A percentile compares a stretch with the other conserved stretches of the same genome.
Evolutionary conservation across 1,140 invertebrate genomes (phyloP).

Genomic region (Drosophila bifasciata): DNA sequence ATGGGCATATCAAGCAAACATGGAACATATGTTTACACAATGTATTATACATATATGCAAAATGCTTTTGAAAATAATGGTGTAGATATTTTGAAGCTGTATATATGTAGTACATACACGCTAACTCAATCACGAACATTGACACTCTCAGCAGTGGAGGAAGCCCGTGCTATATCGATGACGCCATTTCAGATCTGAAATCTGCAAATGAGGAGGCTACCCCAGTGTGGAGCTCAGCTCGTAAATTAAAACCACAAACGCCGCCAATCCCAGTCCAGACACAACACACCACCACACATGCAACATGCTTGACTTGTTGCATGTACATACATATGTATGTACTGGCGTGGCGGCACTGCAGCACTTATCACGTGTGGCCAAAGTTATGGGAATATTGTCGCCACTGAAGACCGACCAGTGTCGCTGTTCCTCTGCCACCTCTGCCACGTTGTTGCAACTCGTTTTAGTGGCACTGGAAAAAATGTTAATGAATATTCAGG

Average conservation of each 20-base stretch:
- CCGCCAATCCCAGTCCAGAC: neutral
- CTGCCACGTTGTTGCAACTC: neutral
- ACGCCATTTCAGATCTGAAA: neutral
- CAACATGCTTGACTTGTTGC: constrained; percentile 31
- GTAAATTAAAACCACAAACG: constrained; percentile 35
- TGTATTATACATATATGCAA: neutral
- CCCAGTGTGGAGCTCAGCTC: neutral
- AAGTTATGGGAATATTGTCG: constrained; percentile 22
- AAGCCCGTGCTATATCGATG: neutral
- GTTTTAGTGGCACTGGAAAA: constrained; percentile 27
- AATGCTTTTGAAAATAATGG: no score
- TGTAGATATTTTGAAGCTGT: no score
- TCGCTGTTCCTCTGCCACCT: neutral
- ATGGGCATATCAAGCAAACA: no score
- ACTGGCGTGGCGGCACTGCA: no score
- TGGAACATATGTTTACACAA: no score
- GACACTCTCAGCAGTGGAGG: no score
- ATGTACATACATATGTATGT: no score
- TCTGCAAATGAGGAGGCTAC: constrained; percentile 12
- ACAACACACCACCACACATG: constrained; percentile 9
- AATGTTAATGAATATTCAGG: constrained; percentile 26
- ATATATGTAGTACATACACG: no score
- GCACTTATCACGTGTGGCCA: constrained; percentile 27
- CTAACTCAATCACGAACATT: no score
- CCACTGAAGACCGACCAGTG: constrained; percentile 6